A percentile compares a stretch with the other conserved stretches of the same genome.
Conservation (phyloP, 2,797 vertebrate genomes). For the Meda fulgida region DNA sequence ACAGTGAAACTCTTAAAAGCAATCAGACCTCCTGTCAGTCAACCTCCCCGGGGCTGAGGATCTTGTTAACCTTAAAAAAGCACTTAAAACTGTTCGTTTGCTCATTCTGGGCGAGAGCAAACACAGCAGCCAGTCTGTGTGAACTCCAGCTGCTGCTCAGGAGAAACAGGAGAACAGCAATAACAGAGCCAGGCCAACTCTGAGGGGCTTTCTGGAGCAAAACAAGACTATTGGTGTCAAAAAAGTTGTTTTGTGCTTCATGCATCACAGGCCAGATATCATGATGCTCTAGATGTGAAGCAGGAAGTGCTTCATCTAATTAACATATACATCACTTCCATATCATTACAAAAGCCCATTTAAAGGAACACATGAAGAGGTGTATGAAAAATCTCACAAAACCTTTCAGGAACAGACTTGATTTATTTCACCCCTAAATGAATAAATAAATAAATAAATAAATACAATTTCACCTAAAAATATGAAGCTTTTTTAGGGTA, state of each 20-base stretch:
- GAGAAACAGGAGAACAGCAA: conserved; percentile 3
- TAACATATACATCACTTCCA: neutral
- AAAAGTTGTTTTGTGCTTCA: neutral
- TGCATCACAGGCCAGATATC: conserved; percentile 1
- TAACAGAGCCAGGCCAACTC: conserved; percentile 3
- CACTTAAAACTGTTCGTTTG: conserved; percentile 29
- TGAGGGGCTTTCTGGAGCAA: conserved; percentile 6
- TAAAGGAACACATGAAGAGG: neutral
- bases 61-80: conserved; percentile 53
- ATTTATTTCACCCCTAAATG: neutral
- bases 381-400: neutral
- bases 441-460: neutral
- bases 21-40: conserved; percentile 42
- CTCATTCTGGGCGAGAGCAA: conserved; percentile 15
- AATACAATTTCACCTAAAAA: neutral
- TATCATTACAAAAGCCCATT: neutral
- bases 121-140: conserved; percentile 3
- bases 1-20: conserved; percentile 33
- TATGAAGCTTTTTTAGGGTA: neutral
- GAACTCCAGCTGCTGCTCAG: neutral
- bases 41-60: conserved; percentile 1
- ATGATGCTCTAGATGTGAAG: neutral
- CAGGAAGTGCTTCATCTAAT: too few relatives aligned
- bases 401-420: neutral
- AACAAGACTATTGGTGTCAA: neutral